A percentile compares a stretch with the other conserved stretches of the same genome.
phyloP scores from a whole-genome alignment of 2,113 vertebrate species.

The Eretmochelys imbricata region DNA sequence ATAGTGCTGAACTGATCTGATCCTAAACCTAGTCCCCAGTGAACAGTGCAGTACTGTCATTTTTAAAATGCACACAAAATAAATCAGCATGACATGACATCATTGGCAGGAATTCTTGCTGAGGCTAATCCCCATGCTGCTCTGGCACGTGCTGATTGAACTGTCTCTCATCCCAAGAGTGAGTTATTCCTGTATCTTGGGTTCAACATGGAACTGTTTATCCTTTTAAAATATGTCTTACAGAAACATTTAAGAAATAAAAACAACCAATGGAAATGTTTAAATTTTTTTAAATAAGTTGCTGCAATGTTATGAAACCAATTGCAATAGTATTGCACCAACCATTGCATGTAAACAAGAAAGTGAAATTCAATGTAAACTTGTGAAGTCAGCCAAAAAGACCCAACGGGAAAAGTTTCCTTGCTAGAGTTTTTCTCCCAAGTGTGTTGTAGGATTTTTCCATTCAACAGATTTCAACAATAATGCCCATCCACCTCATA shows the following conservation, averaged over 20 bases:
- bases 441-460: neutral
- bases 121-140: neutral
- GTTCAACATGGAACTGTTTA: neutral
- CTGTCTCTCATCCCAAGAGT: neutral
- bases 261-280: neutral
- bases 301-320: neutral
- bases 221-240: neutral
- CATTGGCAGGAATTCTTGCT: neutral
- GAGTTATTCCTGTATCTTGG: neutral
- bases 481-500: neutral
- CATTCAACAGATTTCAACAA: neutral
- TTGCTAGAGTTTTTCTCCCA: neutral
- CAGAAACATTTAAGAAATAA: neutral
- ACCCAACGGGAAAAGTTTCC: neutral
- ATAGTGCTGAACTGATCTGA: neutral
- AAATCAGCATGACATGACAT: slow-evolving; percentile 24
- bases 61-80: slow-evolving; percentile 8
- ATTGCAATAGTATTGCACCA: neutral
- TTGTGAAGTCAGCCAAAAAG: neutral
- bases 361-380: slow-evolving; percentile 3
- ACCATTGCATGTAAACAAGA: slow-evolving; percentile 1
- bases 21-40: neutral
- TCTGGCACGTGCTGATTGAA: neutral
- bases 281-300: neutral
- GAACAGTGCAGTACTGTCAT: neutral